Evolutionary conservation across 92 coral and sea anemone species (phyloP).

Genomic region (Bergia sp.): DNA sequence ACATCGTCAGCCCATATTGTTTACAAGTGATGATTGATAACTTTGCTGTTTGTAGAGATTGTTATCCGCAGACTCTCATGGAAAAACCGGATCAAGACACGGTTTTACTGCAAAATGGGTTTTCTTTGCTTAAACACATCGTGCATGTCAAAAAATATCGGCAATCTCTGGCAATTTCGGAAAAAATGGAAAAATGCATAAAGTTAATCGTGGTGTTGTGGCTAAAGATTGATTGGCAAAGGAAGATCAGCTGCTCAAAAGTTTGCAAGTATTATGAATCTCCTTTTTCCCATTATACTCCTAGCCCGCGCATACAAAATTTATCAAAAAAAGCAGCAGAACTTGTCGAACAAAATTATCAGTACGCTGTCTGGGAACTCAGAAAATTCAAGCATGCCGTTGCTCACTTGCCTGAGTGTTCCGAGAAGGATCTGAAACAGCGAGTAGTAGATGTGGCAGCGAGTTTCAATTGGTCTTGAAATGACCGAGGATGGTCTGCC

Average conservation of each 20-base stretch:
- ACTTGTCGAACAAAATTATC: too few species aligned
- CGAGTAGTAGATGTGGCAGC: too few species aligned
- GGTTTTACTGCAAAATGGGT: neutral
- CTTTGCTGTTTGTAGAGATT: too few species aligned
- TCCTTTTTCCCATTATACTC: slow-evolving; percentile 42
- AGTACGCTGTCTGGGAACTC: too few species aligned
- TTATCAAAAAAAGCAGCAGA: neutral
- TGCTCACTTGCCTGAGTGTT: too few species aligned
- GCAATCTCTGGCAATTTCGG: neutral
- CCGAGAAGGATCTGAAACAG: too few species aligned
- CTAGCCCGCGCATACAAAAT: slow-evolving; percentile 43
- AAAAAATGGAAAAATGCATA: neutral
- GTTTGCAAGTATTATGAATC: slow-evolving; percentile 49
- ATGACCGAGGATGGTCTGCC: too few species aligned
- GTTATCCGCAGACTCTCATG: neutral
- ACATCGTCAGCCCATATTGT: too few species aligned
- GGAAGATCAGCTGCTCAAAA: slow-evolving; percentile 54
- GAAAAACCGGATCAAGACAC: neutral
- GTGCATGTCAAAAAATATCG: too few species aligned
- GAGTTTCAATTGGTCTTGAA: too few species aligned
- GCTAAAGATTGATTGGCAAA: slow-evolving; percentile 52
- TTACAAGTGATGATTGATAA: too few species aligned
- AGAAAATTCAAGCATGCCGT: too few species aligned
- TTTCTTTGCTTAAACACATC: neutral
- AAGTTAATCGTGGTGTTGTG: slow-evolving; percentile 41